Evolutionary conservation across 2,888 invertebrate species (phyloP), one percentile per base, ranked within the genome.

Genomic region (Drosophila neonasuta): DNA sequence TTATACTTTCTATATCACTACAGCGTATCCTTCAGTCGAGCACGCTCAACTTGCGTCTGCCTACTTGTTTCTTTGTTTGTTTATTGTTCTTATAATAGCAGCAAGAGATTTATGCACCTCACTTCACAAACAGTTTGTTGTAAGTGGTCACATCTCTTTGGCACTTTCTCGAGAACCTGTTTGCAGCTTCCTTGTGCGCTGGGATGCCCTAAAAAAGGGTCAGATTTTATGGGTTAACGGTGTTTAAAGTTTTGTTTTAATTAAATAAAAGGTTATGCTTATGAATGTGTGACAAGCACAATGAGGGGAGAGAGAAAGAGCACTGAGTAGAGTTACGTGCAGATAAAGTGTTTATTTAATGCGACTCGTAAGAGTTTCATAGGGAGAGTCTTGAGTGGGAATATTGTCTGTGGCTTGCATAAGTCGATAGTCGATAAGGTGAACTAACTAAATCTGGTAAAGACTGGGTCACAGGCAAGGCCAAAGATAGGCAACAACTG

Each of bases 401-500:
- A 7, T 34, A 60, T 44, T 70, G 39, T 44, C 44, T 36, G 7
- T 11, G 20, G 34, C 29, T 45, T 61, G 41, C 3, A 24, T 42
- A 42, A 46, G 45, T 55, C 42, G 59, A 72, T 73, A 57, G 45
- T 55, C 42, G 59, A 72, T 73, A 57, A 65, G 65, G 29, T 36
- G 49, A 59, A 66, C 70, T 55, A 56, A 52, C 36, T 30, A 17
- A 61, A 74, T 74, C 73, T 56, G 46, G 54, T 51, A 10, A 8
- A 7, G 39, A 62, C 71, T 59, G 62, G 56, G 59, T 63, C 73
- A 74, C 8, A 2, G 20, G 8, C 64, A 72, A 68, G 49, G 52
- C 36, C 52, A 29, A 10, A 6, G n/a, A 58, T 11, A 36, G 30
- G 24, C n/a, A 20, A 36, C 11, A 1, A 44, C 50, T 39, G 50